Evolutionary conservation across 2,797 vertebrate species (phyloP).

Genomic region (Craterocephalus amniculus): DNA sequence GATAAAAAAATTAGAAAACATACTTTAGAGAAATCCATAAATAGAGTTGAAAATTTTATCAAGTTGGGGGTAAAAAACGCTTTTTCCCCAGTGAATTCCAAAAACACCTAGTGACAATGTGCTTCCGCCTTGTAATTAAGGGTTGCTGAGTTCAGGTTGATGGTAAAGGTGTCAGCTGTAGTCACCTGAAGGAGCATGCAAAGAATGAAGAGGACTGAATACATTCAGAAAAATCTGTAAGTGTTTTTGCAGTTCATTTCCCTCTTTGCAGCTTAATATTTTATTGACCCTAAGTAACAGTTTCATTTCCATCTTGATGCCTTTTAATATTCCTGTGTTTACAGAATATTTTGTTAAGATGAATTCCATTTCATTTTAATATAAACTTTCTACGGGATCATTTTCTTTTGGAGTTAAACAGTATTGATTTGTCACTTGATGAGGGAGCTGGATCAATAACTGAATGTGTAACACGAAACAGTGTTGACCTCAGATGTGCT

Average conservation of each 20-base stretch:
- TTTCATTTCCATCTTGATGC: background rate
- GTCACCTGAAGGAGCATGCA: background rate
- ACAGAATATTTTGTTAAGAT: background rate
- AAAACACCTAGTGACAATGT: background rate
- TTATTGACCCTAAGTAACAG: too few relatives aligned
- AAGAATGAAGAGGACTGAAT: background rate
- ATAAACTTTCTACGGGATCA: slow-evolving; percentile 10
- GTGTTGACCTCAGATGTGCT: slow-evolving; percentile 38
- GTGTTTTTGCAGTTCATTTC: too few relatives aligned
- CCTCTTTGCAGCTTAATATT: too few relatives aligned
- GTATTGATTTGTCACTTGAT: slow-evolving; percentile 73
- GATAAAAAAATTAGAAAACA: too few relatives aligned
- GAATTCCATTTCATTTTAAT: slow-evolving; percentile 3
- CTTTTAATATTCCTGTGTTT: background rate
- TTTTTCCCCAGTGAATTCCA: background rate
- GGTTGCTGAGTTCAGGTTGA: background rate
- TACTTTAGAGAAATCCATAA: too few relatives aligned
- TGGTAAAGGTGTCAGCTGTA: background rate
- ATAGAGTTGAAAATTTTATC: too few relatives aligned
- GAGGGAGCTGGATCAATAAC: slow-evolving; percentile 64
- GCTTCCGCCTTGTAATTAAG: background rate
- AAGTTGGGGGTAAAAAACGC: too few relatives aligned
- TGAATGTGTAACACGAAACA: slow-evolving; percentile 45
- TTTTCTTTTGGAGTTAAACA: slow-evolving; percentile 51
- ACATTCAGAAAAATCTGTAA: background rate